Evolutionary conservation across 2,113 vertebrate species (phyloP), one percentile per base, ranked within the genome.

Genomic region (Procavia capensis): DNA sequence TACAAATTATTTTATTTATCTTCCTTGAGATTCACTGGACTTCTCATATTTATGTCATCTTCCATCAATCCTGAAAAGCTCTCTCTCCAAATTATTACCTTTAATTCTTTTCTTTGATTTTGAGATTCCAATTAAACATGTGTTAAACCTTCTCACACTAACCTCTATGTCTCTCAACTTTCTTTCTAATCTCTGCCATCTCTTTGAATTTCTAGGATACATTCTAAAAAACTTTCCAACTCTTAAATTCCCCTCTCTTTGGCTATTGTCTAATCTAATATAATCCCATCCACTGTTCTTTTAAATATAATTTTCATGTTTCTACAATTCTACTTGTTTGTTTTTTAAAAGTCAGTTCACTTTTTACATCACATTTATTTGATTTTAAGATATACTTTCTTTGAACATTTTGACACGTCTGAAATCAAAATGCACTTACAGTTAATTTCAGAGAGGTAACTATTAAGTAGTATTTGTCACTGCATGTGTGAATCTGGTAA

Each of bases 191-290:
- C 88, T 79, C 43, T 79, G 43, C 29, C 72, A 89, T 45, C 50
- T 82, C 66, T 75, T 68, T 84, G 59, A 88, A 24, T 76, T 84
- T 29, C 34, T 50, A 61, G 9, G 19, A 50, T 82, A 54, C 78
- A 88, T 50, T 41, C 34, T 82, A 85, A 59, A 79, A 75, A 6
- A 85, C 34, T 8, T 64, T 47, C 34, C n/a, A 89, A 78, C 41
- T 31, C 50, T 79, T n/a, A 74, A 93, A 87, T 82, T 89, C 57
- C 17, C 11, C 50, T 54, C 11, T 95, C 57, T 95, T 76, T 45
- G 57, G 29, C 41, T 27, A 29, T 63, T 63, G 6, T 54, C 75
- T 80, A 81, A 95, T 82, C 25, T 75, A 45, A 2, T 34, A 34
- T 78, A 63, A 63, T 1, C 3, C 59, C 3, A 64, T 82, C 54